Conservation (phyloP, 2,888 invertebrate species). For the Eurois occulta region DNA sequence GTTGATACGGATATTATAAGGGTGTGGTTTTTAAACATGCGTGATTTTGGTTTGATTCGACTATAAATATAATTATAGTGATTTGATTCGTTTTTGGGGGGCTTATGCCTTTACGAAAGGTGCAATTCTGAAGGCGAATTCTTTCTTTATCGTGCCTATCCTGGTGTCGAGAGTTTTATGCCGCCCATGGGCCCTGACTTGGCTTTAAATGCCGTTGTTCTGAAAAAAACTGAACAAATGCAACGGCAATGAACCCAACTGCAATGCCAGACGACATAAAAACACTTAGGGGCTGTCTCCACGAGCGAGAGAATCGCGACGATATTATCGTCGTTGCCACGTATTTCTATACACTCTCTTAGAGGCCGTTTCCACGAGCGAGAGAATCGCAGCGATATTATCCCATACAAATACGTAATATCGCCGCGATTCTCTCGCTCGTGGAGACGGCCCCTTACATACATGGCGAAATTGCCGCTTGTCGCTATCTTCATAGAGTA, state of each 20-base stretch:
- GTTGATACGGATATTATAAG: neutral
- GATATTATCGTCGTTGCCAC: no score
- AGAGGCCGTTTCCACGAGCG: no score
- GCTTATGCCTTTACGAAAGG: neutral
- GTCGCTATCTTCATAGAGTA: neutral
- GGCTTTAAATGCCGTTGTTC: neutral
- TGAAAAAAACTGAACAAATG: neutral
- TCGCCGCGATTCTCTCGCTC: no score
- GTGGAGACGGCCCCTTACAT: no score
- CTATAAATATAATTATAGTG: neutral
- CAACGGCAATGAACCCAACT: neutral
- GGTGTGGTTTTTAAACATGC: neutral
- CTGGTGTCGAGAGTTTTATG: neutral
- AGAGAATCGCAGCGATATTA: no score
- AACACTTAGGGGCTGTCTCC: no score
- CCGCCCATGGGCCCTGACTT: neutral
- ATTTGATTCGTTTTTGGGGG: neutral
- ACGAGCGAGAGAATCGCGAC: no score
- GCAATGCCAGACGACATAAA: neutral
- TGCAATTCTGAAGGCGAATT: neutral
- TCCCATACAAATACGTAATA: no score
- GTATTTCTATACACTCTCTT: no score
- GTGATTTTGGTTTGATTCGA: neutral
- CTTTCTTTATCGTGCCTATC: neutral
- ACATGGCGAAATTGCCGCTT: neutral